A percentile compares a stretch with the other conserved stretches of the same genome.
Conservation (phyloP, 2,797 vertebrate genomes). For the Enteromius trimaculatus region DNA sequence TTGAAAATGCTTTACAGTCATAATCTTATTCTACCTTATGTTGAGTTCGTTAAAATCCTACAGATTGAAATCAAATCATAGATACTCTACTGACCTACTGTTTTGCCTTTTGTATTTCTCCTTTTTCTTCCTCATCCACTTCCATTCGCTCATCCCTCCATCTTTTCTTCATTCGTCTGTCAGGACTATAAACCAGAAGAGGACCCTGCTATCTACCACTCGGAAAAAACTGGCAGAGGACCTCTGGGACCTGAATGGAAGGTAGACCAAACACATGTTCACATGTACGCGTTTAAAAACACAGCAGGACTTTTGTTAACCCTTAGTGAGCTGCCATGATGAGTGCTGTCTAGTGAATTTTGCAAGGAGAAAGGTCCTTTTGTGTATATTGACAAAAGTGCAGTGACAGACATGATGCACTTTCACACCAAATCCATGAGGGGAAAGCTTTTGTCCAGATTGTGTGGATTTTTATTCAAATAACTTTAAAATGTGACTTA, state of each 20-base stretch:
- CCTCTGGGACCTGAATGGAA: slow-evolving; percentile 69
- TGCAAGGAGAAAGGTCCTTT: too few species aligned
- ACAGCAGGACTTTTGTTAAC: neutral
- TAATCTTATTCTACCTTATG: neutral
- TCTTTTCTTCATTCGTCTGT: neutral
- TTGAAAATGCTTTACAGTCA: neutral
- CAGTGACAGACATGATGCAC: too few species aligned
- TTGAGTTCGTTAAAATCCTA: neutral
- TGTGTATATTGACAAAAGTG: too few species aligned
- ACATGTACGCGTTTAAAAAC: neutral
- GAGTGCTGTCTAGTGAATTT: neutral
- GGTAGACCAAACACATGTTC: slow-evolving; percentile 38
- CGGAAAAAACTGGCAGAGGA: slow-evolving; percentile 68
- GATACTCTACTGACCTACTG: neutral
- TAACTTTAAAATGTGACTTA: too few species aligned
- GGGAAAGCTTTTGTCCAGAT: too few species aligned
- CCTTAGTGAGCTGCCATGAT: neutral
- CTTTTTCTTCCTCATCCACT: neutral
- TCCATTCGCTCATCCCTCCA: neutral
- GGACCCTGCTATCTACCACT: slow-evolving; percentile 67
- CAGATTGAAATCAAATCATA: neutral
- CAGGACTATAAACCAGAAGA: slow-evolving; percentile 69
- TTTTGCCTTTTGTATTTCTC: neutral
- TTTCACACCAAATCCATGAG: too few species aligned
- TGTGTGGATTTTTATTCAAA: too few species aligned